Evolutionary conservation across 2,888 invertebrate species (phyloP).

Genomic region (Hedya salicella): DNA sequence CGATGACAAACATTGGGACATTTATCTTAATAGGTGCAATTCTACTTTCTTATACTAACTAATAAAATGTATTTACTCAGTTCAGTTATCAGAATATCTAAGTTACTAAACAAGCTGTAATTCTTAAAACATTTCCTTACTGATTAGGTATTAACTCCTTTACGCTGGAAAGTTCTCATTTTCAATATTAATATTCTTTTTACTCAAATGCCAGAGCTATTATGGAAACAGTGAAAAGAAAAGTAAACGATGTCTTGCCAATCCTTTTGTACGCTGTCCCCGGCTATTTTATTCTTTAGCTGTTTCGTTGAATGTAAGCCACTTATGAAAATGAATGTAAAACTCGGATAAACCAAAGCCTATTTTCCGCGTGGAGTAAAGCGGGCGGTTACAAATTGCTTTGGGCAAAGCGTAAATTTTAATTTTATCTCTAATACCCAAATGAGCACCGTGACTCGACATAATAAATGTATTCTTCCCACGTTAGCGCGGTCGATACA

Average conservation of each 20-base stretch:
- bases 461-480: slow-evolving; percentile 83
- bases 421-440: slow-evolving; percentile 85
- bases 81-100: background rate
- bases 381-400: slow-evolving; percentile 84
- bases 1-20: too few species aligned
- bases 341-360: slow-evolving; percentile 83
- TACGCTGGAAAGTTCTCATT: slow-evolving; percentile 13
- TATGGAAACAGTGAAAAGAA: slow-evolving; percentile 40
- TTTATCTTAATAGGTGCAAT: too few species aligned
- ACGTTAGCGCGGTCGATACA: slow-evolving; percentile 74
- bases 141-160: background rate
- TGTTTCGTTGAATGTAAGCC: slow-evolving; percentile 73
- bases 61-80: too few species aligned
- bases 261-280: slow-evolving; percentile 46
- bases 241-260: slow-evolving; percentile 44
- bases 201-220: slow-evolving; percentile 32
- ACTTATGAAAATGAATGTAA: slow-evolving; percentile 83
- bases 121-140: background rate
- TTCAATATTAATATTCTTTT: slow-evolving; percentile 28
- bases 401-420: slow-evolving; percentile 85
- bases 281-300: slow-evolving; percentile 53
- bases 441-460: slow-evolving; percentile 84
- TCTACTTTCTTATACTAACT: too few species aligned
- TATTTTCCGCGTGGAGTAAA: slow-evolving; percentile 83
- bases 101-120: background rate